A percentile compares a stretch with the other conserved stretches of the same genome.
phyloP scores from a whole-genome alignment of 2,888 invertebrate genomes.

The Arge pagana region DNA sequence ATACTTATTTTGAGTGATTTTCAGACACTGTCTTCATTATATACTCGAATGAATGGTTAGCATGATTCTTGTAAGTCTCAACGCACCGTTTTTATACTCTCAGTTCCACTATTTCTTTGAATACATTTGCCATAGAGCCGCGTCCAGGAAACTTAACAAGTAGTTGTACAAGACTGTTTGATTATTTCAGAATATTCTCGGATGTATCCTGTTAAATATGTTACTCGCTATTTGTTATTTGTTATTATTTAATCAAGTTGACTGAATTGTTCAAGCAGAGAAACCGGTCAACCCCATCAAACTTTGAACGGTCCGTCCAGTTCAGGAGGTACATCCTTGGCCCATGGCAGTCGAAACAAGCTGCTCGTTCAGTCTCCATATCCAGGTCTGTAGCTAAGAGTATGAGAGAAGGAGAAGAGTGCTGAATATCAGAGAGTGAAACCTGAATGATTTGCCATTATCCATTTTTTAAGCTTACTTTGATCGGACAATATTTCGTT shows the following conservation, averaged over 20 bases:
- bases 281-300: conserved; percentile 53
- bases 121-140: no score
- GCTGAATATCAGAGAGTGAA: conserved; percentile 37
- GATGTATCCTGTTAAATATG: conserved; percentile 20
- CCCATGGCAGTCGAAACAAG: conserved; percentile 55
- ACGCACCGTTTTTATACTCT: no score
- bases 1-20: no score
- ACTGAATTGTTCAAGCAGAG: conserved; percentile 57
- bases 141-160: neutral
- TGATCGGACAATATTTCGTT: neutral
- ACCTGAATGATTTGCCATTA: neutral
- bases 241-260: conserved; percentile 42
- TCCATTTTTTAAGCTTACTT: no score
- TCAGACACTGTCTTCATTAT: no score
- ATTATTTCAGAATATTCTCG: conserved; percentile 43
- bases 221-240: conserved; percentile 20
- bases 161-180: conserved; percentile 22
- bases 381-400: conserved; percentile 58
- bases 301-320: conserved; percentile 49
- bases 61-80: no score
- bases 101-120: no score
- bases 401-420: conserved; percentile 49
- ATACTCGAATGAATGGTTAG: no score
- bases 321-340: conserved; percentile 46
- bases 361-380: conserved; percentile 56